Percentiles rank a stretch among this genome's conserved stretches.
These are phyloP conservation scores for Amphiura filiformis DNA, from an alignment of 35 echinoderm and acorn worm species.

Conservation along the genomic window DNA sequence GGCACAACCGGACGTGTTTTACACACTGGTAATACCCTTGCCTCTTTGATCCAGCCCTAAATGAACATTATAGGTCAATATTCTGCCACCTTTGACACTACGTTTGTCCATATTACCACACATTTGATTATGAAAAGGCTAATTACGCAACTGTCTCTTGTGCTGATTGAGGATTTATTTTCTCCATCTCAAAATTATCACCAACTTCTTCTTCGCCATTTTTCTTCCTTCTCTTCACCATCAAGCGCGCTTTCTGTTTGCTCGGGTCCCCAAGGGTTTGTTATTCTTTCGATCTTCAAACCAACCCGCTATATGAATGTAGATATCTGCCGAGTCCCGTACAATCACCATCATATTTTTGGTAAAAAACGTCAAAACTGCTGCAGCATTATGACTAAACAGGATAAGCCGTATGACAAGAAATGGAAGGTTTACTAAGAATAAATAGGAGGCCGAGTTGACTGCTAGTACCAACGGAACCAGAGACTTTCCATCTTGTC, in stretches of 20 bases:
- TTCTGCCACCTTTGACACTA: too few species aligned
- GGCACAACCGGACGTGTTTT: too few species aligned
- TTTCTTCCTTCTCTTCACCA: not conserved
- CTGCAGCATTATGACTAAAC: constrained; percentile 61
- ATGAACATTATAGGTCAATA: too few species aligned
- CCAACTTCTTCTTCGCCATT: too few species aligned
- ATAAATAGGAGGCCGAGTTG: constrained; percentile 44
- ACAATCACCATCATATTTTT: constrained; percentile 83
- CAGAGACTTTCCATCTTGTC: constrained; percentile 1
- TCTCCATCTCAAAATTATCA: too few species aligned
- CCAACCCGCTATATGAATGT: constrained; percentile 52
- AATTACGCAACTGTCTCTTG: too few species aligned
- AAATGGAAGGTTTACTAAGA: constrained; percentile 80
- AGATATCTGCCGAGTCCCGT: constrained; percentile 57
- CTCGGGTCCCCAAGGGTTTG: constrained; percentile 17
- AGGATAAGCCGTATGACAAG: constrained; percentile 63
- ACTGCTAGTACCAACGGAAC: constrained; percentile 35
- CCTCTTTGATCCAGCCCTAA: too few species aligned
- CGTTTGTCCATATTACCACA: too few species aligned
- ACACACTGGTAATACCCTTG: too few species aligned
- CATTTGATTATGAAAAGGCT: too few species aligned
- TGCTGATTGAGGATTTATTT: too few species aligned
- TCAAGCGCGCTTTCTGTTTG: not conserved
- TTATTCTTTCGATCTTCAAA: not conserved
- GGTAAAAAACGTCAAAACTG: too few species aligned